These are phyloP conservation scores for Nebria brevicollis DNA, from an alignment of 2,888 invertebrate species.

Conservation along the genomic window DNA sequence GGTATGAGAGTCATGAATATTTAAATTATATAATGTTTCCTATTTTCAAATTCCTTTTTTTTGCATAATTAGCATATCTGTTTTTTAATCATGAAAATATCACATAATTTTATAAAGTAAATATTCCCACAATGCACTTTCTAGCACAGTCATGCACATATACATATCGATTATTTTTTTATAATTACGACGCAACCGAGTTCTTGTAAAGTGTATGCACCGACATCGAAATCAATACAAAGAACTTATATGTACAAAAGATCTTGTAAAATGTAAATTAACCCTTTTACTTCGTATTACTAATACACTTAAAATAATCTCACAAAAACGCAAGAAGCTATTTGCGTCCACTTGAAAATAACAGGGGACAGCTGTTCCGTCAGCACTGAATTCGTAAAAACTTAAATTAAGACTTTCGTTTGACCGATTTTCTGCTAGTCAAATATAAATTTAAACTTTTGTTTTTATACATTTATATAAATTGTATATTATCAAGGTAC, in stretches of 20 bases:
- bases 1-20: neutral
- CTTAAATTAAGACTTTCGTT: neutral
- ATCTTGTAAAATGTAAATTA: neutral
- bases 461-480: no score
- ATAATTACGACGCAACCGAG: neutral
- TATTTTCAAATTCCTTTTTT: neutral
- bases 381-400: conserved; percentile 1
- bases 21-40: neutral
- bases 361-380: conserved; percentile 1
- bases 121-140: neutral
- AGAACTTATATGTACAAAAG: neutral
- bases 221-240: neutral
- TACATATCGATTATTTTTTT: neutral
- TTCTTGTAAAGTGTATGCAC: neutral
- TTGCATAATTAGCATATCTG: neutral
- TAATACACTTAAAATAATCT: neutral
- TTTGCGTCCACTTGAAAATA: neutral
- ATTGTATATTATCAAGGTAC: no score
- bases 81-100: neutral
- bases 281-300: neutral
- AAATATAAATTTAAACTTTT: neutral
- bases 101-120: neutral
- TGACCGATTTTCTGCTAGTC: neutral
- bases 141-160: neutral
- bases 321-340: neutral